A percentile compares a stretch with the other conserved stretches of the same genome.
phyloP scores from a whole-genome alignment of 2,113 vertebrate species.

The Grallaria varia region DNA sequence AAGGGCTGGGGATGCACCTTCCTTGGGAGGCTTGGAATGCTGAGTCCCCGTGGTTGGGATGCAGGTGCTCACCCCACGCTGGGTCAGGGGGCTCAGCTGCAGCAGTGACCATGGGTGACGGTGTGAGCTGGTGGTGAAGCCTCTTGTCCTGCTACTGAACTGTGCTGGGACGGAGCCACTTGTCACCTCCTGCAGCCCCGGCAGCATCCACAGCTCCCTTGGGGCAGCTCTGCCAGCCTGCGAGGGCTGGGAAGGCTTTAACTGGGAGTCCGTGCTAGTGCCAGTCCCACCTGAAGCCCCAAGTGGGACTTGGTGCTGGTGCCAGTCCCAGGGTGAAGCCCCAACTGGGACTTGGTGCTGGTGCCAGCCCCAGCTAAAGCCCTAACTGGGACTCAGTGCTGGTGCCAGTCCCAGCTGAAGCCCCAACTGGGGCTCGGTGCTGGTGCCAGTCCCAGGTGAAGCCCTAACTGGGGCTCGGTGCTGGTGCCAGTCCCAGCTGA shows the following conservation, averaged over 20 bases:
- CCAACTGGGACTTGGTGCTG: no score
- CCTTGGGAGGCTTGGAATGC: not conserved
- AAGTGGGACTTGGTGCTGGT: no score
- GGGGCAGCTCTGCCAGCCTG: not conserved
- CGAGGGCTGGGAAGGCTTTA: not conserved
- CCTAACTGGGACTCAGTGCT: no score
- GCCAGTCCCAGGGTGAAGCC: not conserved
- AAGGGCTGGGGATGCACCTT: not conserved
- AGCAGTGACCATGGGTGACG: rapidly evolving
- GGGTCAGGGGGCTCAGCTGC: not conserved
- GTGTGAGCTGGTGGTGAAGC: not conserved
- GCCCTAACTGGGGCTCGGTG: not conserved
- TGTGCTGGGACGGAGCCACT: rapidly evolving
- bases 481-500: no score
- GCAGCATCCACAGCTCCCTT: not conserved
- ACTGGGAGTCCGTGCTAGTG: not conserved
- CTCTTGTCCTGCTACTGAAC: not conserved
- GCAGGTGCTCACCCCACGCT: rapidly evolving
- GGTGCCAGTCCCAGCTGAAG: no score
- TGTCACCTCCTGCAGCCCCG: not conserved
- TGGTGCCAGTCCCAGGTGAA: not conserved
- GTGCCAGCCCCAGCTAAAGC: no score
- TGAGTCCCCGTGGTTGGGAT: not conserved
- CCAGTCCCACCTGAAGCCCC: not conserved
- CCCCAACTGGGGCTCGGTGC: no score